phyloP scores from a whole-genome alignment of 1,140 invertebrate species.

The Campodea augens region DNA sequence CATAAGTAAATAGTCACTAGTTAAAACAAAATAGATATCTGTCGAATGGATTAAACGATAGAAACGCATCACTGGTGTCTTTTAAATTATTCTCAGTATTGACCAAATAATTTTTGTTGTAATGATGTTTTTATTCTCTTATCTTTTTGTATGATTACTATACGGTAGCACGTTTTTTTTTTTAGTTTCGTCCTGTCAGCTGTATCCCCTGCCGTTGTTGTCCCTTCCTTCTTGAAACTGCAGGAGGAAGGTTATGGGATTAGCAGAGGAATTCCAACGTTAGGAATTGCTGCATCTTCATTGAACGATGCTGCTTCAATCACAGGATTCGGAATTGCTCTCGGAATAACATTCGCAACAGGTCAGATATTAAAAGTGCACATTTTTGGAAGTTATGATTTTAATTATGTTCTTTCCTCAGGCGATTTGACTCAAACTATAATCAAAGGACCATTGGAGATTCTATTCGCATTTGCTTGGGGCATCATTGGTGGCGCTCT shows the following conservation, averaged over 20 bases:
- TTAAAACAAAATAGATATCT: too few species aligned
- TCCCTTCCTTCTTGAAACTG: slow-evolving; percentile 34
- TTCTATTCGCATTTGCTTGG: slow-evolving; percentile 13
- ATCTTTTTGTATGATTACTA: too few species aligned
- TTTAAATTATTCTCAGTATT: too few species aligned
- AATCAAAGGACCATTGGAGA: slow-evolving; percentile 21
- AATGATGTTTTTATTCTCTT: too few species aligned
- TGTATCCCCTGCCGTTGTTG: slow-evolving; percentile 43
- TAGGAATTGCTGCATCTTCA: slow-evolving; percentile 45
- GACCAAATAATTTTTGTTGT: too few species aligned
- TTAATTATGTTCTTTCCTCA: not conserved
- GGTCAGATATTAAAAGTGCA: slow-evolving; percentile 17
- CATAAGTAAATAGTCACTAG: too few species aligned
- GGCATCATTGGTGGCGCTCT: slow-evolving; percentile 14
- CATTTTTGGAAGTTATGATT: not conserved
- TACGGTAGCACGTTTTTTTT: not conserved
- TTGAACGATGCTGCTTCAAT: slow-evolving; percentile 50
- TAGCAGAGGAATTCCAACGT: slow-evolving; percentile 37
- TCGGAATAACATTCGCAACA: slow-evolving; percentile 23
- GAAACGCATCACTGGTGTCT: too few species aligned
- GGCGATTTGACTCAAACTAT: slow-evolving; percentile 7
- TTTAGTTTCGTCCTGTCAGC: slow-evolving; percentile 33
- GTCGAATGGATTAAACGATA: too few species aligned
- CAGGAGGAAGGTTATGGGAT: slow-evolving; percentile 31
- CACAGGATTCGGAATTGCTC: slow-evolving; percentile 32